Evolutionary conservation across 2,113 vertebrate species (phyloP).

Genomic region (Illadopsis cleaveri): DNA sequence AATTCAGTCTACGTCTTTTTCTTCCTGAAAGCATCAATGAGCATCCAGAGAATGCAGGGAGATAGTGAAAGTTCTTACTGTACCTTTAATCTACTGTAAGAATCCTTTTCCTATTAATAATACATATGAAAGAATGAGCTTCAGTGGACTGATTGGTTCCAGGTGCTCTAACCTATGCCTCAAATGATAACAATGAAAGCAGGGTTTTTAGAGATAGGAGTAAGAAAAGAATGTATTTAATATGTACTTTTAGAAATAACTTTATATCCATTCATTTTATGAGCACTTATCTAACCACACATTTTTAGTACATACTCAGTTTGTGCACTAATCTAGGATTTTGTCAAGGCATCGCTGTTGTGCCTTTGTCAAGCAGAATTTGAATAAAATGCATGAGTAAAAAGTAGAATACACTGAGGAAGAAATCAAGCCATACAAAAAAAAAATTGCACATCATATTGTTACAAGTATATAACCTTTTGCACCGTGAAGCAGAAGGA

Average conservation of each 20-base stretch:
- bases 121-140: not conserved
- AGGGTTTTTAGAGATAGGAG: not conserved
- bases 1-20: not conserved
- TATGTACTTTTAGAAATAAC: not conserved
- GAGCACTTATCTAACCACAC: not conserved
- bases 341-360: not conserved
- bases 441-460: not conserved
- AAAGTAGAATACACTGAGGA: not conserved
- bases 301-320: not conserved
- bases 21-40: not conserved
- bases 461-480: not conserved
- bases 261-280: not conserved
- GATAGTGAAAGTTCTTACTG: not conserved
- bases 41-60: not conserved
- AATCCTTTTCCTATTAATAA: conserved; percentile 9
- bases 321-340: not conserved
- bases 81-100: not conserved
- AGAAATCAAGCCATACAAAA: not conserved
- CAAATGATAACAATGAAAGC: not conserved
- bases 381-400: not conserved
- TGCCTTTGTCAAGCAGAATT: not conserved
- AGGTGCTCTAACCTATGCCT: not conserved
- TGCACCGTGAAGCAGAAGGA: not conserved
- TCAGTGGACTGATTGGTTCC: not conserved
- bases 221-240: not conserved